phyloP scores from a whole-genome alignment of 2,113 vertebrate genomes.

The Pleuronectes platessa region DNA sequence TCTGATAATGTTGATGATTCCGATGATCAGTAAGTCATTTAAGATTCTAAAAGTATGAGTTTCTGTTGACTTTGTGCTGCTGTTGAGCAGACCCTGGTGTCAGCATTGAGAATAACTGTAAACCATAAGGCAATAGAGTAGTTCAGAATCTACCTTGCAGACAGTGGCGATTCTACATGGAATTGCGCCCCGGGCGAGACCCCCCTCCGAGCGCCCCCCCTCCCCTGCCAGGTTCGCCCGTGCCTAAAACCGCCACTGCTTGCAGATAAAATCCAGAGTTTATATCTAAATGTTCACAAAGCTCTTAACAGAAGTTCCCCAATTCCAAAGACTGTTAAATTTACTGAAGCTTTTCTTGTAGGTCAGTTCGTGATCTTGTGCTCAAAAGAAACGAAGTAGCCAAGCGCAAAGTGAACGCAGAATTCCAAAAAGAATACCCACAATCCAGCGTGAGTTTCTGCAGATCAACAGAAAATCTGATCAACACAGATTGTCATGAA shows the following conservation, averaged over 20 bases:
- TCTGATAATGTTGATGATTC: constrained; percentile 37
- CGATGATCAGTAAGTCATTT: constrained; percentile 28
- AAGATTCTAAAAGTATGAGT: background rate
- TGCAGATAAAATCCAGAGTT: too few species aligned
- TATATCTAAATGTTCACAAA: too few species aligned
- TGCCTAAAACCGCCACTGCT: too few species aligned
- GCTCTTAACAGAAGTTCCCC: background rate
- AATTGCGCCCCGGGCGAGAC: too few species aligned
- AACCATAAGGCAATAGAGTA: background rate
- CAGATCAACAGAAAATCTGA: background rate
- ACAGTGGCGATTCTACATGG: too few species aligned
- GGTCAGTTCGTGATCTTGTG: background rate
- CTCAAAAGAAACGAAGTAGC: constrained; percentile 11
- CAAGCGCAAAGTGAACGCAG: constrained; percentile 5
- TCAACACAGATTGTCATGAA: background rate
- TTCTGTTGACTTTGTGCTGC: background rate
- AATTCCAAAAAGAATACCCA: constrained; percentile 4
- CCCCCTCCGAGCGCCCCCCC: too few species aligned
- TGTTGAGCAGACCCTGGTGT: background rate
- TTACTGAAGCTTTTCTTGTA: background rate
- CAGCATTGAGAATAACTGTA: background rate
- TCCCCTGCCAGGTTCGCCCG: too few species aligned
- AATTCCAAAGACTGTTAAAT: background rate
- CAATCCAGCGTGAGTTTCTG: constrained; percentile 11
- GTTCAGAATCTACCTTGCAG: too few species aligned